phyloP scores from a whole-genome alignment of 2,113 vertebrate species.

The Lota lota region DNA sequence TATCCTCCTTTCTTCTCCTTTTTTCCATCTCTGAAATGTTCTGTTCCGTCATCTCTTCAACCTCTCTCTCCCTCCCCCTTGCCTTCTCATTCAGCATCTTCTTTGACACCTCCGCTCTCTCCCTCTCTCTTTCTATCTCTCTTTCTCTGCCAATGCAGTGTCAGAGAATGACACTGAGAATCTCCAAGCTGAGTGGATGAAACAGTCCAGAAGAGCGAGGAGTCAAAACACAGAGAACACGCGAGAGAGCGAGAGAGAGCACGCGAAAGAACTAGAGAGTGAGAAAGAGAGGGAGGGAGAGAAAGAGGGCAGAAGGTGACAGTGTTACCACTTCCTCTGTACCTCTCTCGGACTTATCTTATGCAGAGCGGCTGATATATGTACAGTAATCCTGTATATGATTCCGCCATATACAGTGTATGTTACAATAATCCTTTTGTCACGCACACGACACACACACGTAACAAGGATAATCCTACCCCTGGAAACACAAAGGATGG shows the following conservation, averaged over 20 bases:
- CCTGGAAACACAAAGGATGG: too few species aligned
- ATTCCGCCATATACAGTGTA: background rate
- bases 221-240: background rate
- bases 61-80: slow-evolving; percentile 28
- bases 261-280: background rate
- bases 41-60: slow-evolving; percentile 1
- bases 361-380: background rate
- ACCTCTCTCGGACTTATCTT: background rate
- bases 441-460: background rate
- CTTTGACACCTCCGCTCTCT: slow-evolving; percentile 16
- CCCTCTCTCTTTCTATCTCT: background rate
- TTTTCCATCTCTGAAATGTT: too few species aligned
- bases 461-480: background rate
- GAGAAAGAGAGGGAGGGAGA: background rate
- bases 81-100: slow-evolving; percentile 14
- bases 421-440: background rate
- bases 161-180: background rate
- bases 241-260: background rate
- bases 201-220: background rate
- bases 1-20: background rate
- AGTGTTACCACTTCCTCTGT: background rate
- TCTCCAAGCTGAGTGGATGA: background rate
- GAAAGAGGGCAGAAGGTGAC: background rate
- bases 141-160: background rate
- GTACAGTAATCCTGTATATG: background rate